Evolutionary conservation across 2,888 invertebrate species (phyloP), one percentile per base, ranked within the genome.

Genomic region (Steinernema carpocapsae): DNA sequence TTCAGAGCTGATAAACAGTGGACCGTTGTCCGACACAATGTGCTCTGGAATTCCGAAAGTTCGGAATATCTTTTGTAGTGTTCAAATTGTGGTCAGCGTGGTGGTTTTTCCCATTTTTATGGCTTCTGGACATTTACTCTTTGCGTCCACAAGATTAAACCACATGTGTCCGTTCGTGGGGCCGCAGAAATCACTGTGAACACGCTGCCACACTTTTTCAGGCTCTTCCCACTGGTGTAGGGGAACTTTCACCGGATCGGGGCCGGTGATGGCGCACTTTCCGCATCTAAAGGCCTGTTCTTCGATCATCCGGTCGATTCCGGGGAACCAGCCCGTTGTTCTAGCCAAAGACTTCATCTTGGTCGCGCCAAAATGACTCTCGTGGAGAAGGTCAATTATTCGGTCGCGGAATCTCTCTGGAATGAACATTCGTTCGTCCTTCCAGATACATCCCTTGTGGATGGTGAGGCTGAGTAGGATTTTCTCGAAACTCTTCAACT

Each of bases 11-110:
- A 70, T 76, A 52, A 85, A 84, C 29, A 79, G 77, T 0, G 81
- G 75, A 17, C 84, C 84, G 70, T 85, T 85, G 56, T 86, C 84
- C 43, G 77, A 77, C 1, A 85, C 82, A 0, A 86, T 19, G 37
- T 72, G 73, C 48, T 75, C 76, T 10, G 79, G 79, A 26, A 83
- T n/a, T 0, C 85, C 83, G 52, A 74, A 73, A 12, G 74, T 56
- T 1, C 80, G 74, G 75, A 46, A 70, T 2, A 74, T 32, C 29
- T 1, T 42, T 17, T 26, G 24, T 32, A 74, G 37, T 17, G 22
- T 26, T 29, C 22, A 26, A 7, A 74, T 72, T 14, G 74, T 72
- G 3, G 3, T 19, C 0, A 12, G 6, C 0, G 74, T 22, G 6
- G 74, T 70, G 24, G 37, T 74, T 4, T 24, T 56, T 2, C 14